Conservation (phyloP, 2,113 vertebrate species). For the Dipodomys ordii region DNA sequence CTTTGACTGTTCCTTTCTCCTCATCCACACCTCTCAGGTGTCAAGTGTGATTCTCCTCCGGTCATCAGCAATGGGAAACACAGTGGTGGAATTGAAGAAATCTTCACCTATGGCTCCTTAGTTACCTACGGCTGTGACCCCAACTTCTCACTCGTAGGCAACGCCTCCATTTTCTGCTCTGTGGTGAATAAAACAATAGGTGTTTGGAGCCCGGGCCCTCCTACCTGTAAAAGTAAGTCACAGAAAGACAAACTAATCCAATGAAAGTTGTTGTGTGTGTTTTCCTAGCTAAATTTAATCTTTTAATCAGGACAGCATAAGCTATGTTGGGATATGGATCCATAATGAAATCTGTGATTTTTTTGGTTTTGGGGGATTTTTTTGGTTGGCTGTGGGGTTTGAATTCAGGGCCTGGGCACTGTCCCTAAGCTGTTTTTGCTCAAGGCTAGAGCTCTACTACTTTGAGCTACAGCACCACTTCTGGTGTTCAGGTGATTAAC, state of each 20-base stretch:
- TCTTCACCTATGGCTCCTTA: rapidly evolving
- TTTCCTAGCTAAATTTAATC: no score
- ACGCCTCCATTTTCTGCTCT: neutral
- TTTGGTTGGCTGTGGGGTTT: no score
- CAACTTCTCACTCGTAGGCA: slow-evolving; percentile 72
- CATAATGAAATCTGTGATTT: neutral
- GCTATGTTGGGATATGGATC: neutral
- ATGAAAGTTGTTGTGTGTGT: no score
- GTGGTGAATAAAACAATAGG: slow-evolving; percentile 50
- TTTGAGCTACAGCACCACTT: no score
- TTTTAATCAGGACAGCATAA: neutral
- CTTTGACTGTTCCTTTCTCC: neutral
- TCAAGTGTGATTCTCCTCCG: slow-evolving; percentile 74
- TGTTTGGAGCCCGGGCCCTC: slow-evolving; percentile 70
- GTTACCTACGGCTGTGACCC: slow-evolving; percentile 72
- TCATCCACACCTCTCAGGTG: slow-evolving; percentile 50
- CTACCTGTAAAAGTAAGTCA: slow-evolving; percentile 80
- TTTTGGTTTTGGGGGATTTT: no score
- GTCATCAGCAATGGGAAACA: slow-evolving; percentile 66
- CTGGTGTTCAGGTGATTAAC: no score
- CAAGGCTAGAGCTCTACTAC: no score
- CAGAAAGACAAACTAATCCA: neutral
- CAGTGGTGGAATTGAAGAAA: rapidly evolving
- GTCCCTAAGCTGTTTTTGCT: no score
- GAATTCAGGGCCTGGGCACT: no score